Evolutionary conservation across 2,888 invertebrate species (phyloP).

Genomic region (Ceratothoa steindachneri): DNA sequence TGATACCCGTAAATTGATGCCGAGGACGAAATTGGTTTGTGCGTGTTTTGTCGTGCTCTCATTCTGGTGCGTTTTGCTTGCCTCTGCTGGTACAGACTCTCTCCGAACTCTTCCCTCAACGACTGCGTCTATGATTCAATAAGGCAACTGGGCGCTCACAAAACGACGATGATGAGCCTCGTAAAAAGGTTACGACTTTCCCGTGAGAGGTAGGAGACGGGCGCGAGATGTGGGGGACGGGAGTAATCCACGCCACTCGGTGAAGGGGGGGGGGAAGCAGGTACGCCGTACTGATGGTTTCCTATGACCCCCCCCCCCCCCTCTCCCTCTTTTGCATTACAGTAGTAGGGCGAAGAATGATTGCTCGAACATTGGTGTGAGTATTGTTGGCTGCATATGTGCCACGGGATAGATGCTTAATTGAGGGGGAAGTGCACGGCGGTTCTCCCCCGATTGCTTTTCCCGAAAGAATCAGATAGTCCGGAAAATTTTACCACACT

Average conservation of each 20-base stretch:
- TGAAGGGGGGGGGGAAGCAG: background rate
- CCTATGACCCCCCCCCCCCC: too few species aligned
- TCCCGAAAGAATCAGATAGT: too few species aligned
- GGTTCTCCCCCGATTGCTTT: too few species aligned
- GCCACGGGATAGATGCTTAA: too few species aligned
- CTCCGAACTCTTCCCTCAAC: conserved; percentile 7
- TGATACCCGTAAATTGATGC: background rate
- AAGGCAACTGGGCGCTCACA: conserved; percentile 8
- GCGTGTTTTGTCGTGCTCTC: background rate
- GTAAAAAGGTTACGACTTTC: conserved; percentile 15
- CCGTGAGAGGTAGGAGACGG: background rate
- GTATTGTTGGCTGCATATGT: too few species aligned
- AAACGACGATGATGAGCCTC: conserved; percentile 15
- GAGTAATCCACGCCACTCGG: background rate
- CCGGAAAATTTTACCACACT: too few species aligned
- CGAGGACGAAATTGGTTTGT: background rate
- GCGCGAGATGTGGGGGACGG: background rate
- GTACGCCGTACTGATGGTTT: background rate
- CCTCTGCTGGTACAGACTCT: background rate
- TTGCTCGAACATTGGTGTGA: background rate
- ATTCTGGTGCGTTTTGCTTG: background rate
- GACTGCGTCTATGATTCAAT: conserved; percentile 10
- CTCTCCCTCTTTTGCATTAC: too few species aligned
- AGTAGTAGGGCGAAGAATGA: background rate
- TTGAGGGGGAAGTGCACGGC: too few species aligned